Percentiles rank a stretch among this genome's conserved stretches.
phyloP scores from a whole-genome alignment of 2,797 vertebrate genomes.

The Neosilurus mollespiculum region DNA sequence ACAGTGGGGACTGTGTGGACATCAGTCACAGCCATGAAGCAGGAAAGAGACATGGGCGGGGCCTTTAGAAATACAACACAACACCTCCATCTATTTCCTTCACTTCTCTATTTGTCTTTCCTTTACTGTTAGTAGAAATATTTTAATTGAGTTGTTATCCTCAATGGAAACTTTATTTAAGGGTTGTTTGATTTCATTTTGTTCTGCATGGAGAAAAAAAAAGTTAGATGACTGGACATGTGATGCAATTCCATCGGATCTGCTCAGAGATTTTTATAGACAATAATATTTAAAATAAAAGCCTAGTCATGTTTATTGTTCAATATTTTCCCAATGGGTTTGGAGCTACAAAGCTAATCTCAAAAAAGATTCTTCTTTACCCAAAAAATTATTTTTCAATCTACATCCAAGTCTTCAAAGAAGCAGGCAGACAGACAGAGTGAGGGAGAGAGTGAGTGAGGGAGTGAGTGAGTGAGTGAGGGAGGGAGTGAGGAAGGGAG shows the following conservation, averaged over 20 bases:
- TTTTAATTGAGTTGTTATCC: not conserved
- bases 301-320: too few species aligned
- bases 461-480: too few species aligned
- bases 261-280: not conserved
- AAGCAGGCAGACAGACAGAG: too few species aligned
- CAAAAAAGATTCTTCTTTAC: too few species aligned
- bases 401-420: too few species aligned
- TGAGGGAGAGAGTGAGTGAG: too few species aligned
- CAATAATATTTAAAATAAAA: too few species aligned
- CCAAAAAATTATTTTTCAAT: too few species aligned
- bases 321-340: too few species aligned
- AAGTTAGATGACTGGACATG: not conserved
- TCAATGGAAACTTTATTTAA: not conserved
- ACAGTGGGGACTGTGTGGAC: not conserved
- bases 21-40: constrained; percentile 1
- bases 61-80: not conserved
- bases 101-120: not conserved
- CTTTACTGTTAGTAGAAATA: not conserved
- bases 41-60: not conserved
- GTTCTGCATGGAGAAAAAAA: not conserved
- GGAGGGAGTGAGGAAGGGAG: too few species aligned
- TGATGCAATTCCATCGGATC: not conserved
- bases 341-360: too few species aligned
- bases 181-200: not conserved
- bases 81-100: not conserved